Evolutionary conservation across 1,140 invertebrate species (phyloP).

Genomic region (Drosophila novamexicana): DNA sequence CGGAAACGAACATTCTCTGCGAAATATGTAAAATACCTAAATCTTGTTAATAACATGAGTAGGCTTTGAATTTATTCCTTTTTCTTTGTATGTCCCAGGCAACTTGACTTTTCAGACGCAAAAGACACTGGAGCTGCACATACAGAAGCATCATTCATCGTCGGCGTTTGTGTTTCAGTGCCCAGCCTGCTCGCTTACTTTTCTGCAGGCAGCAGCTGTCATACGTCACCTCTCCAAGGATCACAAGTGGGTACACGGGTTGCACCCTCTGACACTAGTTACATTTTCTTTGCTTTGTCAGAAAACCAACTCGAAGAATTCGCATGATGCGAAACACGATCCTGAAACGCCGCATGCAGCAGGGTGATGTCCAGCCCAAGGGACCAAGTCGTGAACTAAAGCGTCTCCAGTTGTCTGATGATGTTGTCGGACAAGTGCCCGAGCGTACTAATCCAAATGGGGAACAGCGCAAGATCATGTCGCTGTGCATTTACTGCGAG

Average conservation of each 20-base stretch:
- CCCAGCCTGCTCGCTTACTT: slow-evolving; percentile 88
- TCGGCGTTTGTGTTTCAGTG: slow-evolving; percentile 88
- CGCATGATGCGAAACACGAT: slow-evolving; percentile 80
- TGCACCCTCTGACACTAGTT: not conserved
- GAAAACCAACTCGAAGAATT: slow-evolving; percentile 76
- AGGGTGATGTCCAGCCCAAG: slow-evolving; percentile 71
- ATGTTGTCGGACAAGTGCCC: slow-evolving; percentile 55
- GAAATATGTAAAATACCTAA: slow-evolving; percentile 60
- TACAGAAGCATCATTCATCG: slow-evolving; percentile 89
- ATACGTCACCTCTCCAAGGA: slow-evolving; percentile 90
- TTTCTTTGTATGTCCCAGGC: slow-evolving; percentile 82
- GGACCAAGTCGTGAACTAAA: slow-evolving; percentile 74
- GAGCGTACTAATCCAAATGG: slow-evolving; percentile 41
- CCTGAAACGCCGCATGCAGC: slow-evolving; percentile 71
- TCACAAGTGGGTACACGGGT: slow-evolving; percentile 85
- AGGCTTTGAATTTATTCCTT: slow-evolving; percentile 26
- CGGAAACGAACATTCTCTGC: slow-evolving; percentile 68
- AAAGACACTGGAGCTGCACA: slow-evolving; percentile 89
- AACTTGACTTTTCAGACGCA: slow-evolving; percentile 88
- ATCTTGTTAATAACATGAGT: slow-evolving; percentile 2
- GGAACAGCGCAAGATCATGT: slow-evolving; percentile 70
- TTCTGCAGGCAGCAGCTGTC: slow-evolving; percentile 89
- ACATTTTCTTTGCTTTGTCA: slow-evolving; percentile 26
- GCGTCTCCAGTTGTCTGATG: slow-evolving; percentile 68
- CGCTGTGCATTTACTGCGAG: slow-evolving; percentile 87